Base-by-base conservation (phyloP, 2,888 invertebrate species). In the Lasioglossum calceatum region DNA sequence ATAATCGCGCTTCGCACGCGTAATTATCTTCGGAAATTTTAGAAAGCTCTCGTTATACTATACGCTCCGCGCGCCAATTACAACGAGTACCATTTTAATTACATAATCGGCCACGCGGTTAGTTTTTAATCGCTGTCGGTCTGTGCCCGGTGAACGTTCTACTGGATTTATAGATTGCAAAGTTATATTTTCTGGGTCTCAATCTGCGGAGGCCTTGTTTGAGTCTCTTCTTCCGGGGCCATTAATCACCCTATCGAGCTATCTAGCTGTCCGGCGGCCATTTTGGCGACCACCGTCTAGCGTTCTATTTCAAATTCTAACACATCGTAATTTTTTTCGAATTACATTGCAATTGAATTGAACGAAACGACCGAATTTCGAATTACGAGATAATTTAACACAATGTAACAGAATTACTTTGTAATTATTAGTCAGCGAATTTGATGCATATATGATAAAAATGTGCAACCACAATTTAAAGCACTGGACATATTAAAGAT, bases 11-110 rank as follows among this genome's bases (percentile, higher is more conserved):
- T 61, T 58, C 70, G 61, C 78, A 79, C 79, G 86, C 58, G 79
- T 79, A 79, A 86, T 79, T 81, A 81, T 89, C 83, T 87, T 89
- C 82, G 82, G 77, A 82, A 87, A 86, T 87, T 89, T 84, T 86
- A 88, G 89, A 89, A 89, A 89, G 90, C 84, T 86, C 82, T 87
- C 82, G 73, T 85, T 83, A 87, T 74, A 50, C 74, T 23, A 8
- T 16, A 16, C 58, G 73, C 72, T 75, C 54, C 82, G 4, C n/a
- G 10, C 54, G 54, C 77, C 83, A 88, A 89, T 89, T 90, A 88
- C 75, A 4, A 58, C 75, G 76, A 64, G 50, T 81, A 86, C 75
- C 77, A 78, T 81, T 84, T 83, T 90, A 89, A 89, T 89, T 88
- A 75, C 78, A 64, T 85, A 85, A 87, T 89, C 83, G 79, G 36